A percentile compares a stretch with the other conserved stretches of the same genome.
phyloP scores from a whole-genome alignment of 2,888 invertebrate genomes.

The Nipponacmea schrenckii region DNA sequence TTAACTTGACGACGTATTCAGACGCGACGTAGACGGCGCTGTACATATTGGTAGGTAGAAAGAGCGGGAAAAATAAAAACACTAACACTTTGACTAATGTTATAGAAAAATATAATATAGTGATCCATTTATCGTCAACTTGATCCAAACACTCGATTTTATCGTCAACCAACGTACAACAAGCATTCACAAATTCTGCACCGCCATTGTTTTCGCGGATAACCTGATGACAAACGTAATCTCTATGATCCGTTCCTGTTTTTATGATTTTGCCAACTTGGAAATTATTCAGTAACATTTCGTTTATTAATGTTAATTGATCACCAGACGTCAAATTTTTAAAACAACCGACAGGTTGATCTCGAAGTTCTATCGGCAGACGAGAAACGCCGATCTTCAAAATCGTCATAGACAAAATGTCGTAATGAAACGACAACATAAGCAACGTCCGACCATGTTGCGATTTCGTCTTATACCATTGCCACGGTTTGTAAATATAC shows the following conservation, averaged over 20 bases:
- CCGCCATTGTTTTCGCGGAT: conserved; percentile 40
- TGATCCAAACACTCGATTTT: conserved; percentile 46
- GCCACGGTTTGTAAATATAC: conserved; percentile 49
- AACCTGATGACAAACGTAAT: conserved; percentile 56
- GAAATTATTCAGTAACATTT: conserved; percentile 45
- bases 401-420: conserved; percentile 58
- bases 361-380: conserved; percentile 47
- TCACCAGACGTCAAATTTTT: conserved; percentile 11
- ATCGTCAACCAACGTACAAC: conserved; percentile 48
- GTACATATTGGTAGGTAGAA: conserved; percentile 58
- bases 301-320: conserved; percentile 36
- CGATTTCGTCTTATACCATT: conserved; percentile 59
- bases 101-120: conserved; percentile 54
- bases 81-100: conserved; percentile 54
- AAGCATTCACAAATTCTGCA: conserved; percentile 55
- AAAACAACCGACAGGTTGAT: conserved; percentile 59
- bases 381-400: conserved; percentile 59
- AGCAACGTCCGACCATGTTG: conserved; percentile 62
- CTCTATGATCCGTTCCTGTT: conserved; percentile 22
- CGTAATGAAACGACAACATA: conserved; percentile 62
- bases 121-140: conserved; percentile 54
- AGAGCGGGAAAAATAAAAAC: conserved; percentile 57
- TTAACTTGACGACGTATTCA: conserved; percentile 59
- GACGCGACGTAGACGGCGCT: conserved; percentile 56
- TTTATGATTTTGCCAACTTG: background rate